Percentiles rank a stretch among this genome's conserved stretches.
Evolutionary conservation across 2,797 vertebrate genomes (phyloP).

Genomic region (Scolopax rusticola): DNA sequence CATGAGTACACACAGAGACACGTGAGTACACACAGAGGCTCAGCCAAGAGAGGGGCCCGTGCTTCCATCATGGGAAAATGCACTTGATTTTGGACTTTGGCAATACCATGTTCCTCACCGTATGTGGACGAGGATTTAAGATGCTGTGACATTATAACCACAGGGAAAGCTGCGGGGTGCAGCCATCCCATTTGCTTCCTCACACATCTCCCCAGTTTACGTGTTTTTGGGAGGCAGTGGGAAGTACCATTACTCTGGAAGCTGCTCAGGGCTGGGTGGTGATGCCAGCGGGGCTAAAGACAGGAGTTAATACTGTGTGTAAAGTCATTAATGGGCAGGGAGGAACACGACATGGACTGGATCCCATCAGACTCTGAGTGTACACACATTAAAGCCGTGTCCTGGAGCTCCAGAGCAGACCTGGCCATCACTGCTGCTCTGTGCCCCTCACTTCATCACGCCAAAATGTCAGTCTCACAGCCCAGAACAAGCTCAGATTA

Average conservation of each 20-base stretch:
- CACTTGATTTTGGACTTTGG: neutral
- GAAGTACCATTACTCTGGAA: neutral
- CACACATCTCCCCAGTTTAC: neutral
- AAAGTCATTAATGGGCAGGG: neutral
- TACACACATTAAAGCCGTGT: neutral
- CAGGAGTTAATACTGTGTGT: neutral
- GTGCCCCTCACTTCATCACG: neutral
- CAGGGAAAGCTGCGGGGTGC: neutral
- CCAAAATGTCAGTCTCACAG: neutral
- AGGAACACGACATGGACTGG: fast-evolving
- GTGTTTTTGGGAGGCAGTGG: neutral
- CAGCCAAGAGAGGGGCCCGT: neutral
- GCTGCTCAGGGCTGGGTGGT: neutral
- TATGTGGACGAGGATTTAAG: neutral
- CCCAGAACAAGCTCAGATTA: neutral
- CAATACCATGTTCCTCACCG: neutral
- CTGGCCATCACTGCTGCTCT: neutral
- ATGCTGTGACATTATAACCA: neutral
- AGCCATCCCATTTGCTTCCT: neutral
- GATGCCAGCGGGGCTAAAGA: neutral
- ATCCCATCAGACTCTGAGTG: neutral
- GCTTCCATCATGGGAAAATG: neutral
- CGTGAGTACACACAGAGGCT: too few relatives aligned
- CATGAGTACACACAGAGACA: neutral
- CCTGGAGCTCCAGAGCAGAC: neutral